These are phyloP conservation scores for Dinoponera quadriceps DNA, from an alignment of 1,140 invertebrate genomes.

Conservation along the genomic window DNA sequence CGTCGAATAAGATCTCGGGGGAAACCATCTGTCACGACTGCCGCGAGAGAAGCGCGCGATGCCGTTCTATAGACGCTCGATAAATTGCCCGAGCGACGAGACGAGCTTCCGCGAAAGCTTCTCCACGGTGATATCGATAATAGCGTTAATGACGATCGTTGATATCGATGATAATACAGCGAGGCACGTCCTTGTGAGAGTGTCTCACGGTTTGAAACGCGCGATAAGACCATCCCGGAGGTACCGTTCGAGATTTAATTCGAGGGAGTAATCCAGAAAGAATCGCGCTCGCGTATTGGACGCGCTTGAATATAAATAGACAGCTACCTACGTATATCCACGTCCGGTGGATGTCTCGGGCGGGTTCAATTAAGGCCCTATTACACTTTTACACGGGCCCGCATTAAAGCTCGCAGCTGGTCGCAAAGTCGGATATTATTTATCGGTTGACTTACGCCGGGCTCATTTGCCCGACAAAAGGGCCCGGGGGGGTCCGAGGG, in stretches of 20 bases:
- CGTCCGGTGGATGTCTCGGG: constrained; percentile 68
- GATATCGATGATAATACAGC: neutral
- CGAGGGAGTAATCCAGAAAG: neutral
- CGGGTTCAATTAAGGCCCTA: constrained; percentile 79
- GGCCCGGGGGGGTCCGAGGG: constrained; percentile 41
- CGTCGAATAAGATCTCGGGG: constrained; percentile 38
- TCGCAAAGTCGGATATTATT: constrained; percentile 78
- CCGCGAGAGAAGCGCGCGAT: neutral
- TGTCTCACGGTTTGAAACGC: neutral
- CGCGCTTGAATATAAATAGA: constrained; percentile 65
- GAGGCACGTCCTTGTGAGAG: neutral
- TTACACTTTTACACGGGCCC: constrained; percentile 78
- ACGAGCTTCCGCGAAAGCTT: constrained; percentile 12
- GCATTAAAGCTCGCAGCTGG: constrained; percentile 78
- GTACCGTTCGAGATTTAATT: constrained; percentile 24
- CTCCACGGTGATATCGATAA: neutral
- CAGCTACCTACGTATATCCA: constrained; percentile 56
- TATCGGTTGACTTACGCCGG: constrained; percentile 80
- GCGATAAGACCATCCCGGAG: neutral
- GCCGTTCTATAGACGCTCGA: constrained; percentile 33
- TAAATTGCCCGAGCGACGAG: constrained; percentile 26
- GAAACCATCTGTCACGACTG: constrained; percentile 18
- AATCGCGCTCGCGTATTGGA: constrained; percentile 20
- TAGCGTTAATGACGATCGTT: neutral
- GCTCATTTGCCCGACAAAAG: constrained; percentile 77